Evolutionary conservation across 2,113 vertebrate genomes (phyloP), one percentile per base, ranked within the genome.

Genomic region (Plectropomus leopardus): DNA sequence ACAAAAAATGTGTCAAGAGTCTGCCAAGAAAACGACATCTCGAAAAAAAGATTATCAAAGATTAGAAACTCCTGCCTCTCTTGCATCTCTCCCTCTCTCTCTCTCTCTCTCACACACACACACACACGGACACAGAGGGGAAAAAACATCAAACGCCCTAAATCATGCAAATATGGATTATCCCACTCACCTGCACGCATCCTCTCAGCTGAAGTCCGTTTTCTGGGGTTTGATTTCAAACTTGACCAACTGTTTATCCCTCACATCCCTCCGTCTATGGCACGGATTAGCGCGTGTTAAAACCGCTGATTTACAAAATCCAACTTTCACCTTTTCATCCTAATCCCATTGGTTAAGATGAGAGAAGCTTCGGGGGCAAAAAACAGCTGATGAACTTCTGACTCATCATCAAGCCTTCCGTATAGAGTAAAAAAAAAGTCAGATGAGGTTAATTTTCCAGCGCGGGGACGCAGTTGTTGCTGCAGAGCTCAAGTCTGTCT

Each of bases 181-280:
- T 74, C 21, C 23, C 47, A 88, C 91, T 92, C 86, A 94, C 92
- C 91, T 83, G 69, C 68, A 51, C 14, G 76, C 91, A 92, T 93
- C 87, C 54, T 92, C 59, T 64, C 67, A 59, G 80, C 28, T 67
- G 45, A 63, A 69, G 48, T 76, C 73, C 30, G 44, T 63, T 65
- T 65, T 17, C 50, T 47, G 16, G n/a, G 14, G 45, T 72, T 78
- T 32, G 50, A 60, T 67, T 70, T 77, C 60, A 75, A 80, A 86
- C 71, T 76, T 70, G 36, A 61, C 36, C 76, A 74, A 61, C 51
- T 66, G 54, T 40, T 24, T n/a, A 7, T 76, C 65, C 67, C 59
- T 87, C 80, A 78, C 89, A 86, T 84, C 78, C 45, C 76, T 14
- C 47, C 15, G 15, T 5, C 53, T 59, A 28, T 14, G 26, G 8